Base-by-base conservation (phyloP, 2,113 vertebrate genomes). In the Melanotaenia duboulayi region DNA sequence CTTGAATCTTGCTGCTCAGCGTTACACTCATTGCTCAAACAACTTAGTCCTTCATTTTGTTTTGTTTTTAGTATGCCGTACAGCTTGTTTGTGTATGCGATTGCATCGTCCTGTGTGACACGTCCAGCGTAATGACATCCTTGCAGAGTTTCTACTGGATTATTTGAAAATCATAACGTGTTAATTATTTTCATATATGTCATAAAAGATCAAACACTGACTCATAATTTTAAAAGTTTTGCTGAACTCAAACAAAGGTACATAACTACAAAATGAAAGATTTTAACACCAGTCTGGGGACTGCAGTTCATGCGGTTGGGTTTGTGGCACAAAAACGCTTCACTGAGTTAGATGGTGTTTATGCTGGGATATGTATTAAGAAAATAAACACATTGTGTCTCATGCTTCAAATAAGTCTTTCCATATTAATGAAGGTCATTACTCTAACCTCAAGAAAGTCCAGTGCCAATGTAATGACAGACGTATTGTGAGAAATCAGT, bases 11-110 rank as follows among this genome's bases (percentile, higher is more conserved):
- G 11, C 49, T 24, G 37, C 49, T 76, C 65, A 71, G 65, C 32
- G 17, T 66, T 56, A 40, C 69, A 76, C 13, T 49, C 64, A 69
- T 12, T 71, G 51, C 32, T 50, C 17, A 57, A 67, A 82, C 78
- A 84, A 48, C 39, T 20, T 14, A 17, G n/a, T n/a, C n/a, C 49
- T 82, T 72, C 83, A 35, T 78, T 0, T 0, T 28, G 28, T 74
- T 74, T 82, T 80, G 66, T 58, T 78, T 58, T 71, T 51, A 57
- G 52, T 28, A 54, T 64, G 52, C 40, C 74, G 72, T 49, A 54
- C 58, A 22, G 51, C 61, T 44, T 64, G 35, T 54, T 25, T 71
- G 50, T 75, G 20, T 60, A 13, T 60, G 68, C 59, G 44, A 48
- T 12, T 40, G 13, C 16, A 39, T 72, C 24, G 37, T 63, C 16